Base-by-base conservation (phyloP, 37 sponge, comb jelly and placozoan species). In the Theonella swinhoei region DNA sequence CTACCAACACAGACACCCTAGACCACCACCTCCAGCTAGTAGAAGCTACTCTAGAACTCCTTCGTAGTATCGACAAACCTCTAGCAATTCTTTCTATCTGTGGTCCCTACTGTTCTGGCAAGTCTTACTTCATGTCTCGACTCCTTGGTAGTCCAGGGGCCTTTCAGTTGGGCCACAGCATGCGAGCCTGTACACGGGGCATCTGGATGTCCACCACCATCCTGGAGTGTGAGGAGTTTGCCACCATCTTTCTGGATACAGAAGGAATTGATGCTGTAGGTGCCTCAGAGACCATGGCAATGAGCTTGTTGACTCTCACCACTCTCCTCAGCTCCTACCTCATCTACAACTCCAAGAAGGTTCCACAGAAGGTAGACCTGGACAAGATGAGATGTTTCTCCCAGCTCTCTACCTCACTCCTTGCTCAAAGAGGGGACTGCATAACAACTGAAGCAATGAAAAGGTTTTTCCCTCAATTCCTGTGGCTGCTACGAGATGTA, bases 401-500 rank as follows among this genome's bases (percentile, higher is more conserved):
- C 54, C 54, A 47, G 14, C 54, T 47, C 54, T 47, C 54, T 14
- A 47, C 54, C 54, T 47, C 54, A 17, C 54, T 47, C 54, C 54
- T 47, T 47, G 54, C 54, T 47, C 54, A 47, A 14, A 17, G 54
- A 7, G 54, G 54, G 7, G 54, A 47, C 11, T 47, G 7, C 7
- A 14, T 17, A 14, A 17, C 54, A 17, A 14, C 14, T 14, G 14
- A 14, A 14, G 54, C 14, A 14, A 47, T 17, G 54, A 65, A 75
- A 22, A 39, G 75, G 20, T 26, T 62, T 34, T 87, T 87, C 34
- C 88, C 88, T 23, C n/a, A 80, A 23, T 87, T 87, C 68, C 58
- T 87, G 25, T 87, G 88, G 88, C 36, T 87, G 37, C 39, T 87
- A 26, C 80, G 88, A 8, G 85, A 84, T 40, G 68, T 68, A 7